Percentiles rank a stretch among this genome's conserved stretches.
phyloP scores from a whole-genome alignment of 37 sponge, comb jelly and placozoan genomes.

The Halisarca cf. caerulea region DNA sequence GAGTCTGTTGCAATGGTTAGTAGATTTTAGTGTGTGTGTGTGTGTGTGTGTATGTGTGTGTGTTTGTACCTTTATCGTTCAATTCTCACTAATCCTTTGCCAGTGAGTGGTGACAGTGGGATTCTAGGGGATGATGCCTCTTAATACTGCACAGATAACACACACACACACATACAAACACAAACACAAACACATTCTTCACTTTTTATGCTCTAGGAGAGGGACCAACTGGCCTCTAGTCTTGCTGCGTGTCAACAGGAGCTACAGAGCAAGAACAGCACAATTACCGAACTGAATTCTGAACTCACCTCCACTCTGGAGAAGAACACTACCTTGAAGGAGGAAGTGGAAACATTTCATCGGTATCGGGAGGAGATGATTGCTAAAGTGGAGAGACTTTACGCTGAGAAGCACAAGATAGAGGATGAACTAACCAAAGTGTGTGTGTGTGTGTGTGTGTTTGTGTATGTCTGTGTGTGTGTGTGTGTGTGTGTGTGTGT shows the following conservation, averaged over 20 bases:
- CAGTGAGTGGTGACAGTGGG: too few species aligned
- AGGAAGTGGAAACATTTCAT: constrained; percentile 27
- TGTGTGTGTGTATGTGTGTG: not conserved
- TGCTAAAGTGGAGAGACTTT: constrained; percentile 72
- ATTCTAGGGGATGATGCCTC: too few species aligned
- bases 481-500: constrained; percentile 19
- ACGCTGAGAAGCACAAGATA: constrained; percentile 78
- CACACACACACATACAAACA: not conserved
- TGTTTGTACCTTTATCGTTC: not conserved
- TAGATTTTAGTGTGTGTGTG: too few species aligned
- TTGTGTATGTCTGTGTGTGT: not conserved
- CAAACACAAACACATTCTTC: not conserved
- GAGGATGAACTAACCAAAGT: constrained; percentile 45
- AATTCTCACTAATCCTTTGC: not conserved
- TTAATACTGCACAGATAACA: not conserved
- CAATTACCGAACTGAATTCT: constrained; percentile 18
- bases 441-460: constrained; percentile 10
- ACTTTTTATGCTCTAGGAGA: not conserved
- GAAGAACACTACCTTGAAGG: constrained; percentile 13
- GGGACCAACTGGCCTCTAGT: not conserved
- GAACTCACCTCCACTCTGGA: constrained; percentile 14
- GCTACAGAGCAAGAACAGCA: not conserved
- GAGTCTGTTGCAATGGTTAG: too few species aligned
- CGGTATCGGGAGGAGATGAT: constrained; percentile 52
- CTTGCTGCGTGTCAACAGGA: not conserved